Conservation (phyloP, 2,797 vertebrate genomes). For the Coreius guichenoti region DNA sequence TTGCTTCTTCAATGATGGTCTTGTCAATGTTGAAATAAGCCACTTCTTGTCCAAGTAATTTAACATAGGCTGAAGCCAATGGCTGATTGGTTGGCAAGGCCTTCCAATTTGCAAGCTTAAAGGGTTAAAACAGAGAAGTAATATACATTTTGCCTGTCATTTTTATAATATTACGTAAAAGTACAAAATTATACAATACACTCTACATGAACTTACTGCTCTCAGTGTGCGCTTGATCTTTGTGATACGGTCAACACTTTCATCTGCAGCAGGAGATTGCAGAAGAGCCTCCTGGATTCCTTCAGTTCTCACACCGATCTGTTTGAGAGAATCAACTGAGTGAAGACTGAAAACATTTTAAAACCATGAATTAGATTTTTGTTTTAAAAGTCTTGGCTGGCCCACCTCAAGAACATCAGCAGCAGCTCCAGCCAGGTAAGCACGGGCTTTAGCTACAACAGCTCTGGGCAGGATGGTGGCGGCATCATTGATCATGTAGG, state of each 20-base stretch:
- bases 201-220: constrained; percentile 68
- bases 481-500: constrained; percentile 79
- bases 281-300: constrained; percentile 78
- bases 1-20: constrained; percentile 69
- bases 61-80: constrained; percentile 76
- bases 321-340: constrained; percentile 27
- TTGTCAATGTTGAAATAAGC: constrained; percentile 78
- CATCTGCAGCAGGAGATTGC: constrained; percentile 67
- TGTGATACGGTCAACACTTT: constrained; percentile 68
- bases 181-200: neutral
- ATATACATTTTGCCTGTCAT: neutral
- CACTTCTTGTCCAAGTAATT: constrained; percentile 83
- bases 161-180: no score
- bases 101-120: constrained; percentile 81
- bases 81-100: constrained; percentile 69
- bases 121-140: constrained; percentile 24
- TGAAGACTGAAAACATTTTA: neutral
- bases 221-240: constrained; percentile 79
- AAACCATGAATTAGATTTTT: neutral
- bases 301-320: constrained; percentile 80
- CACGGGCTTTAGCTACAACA: constrained; percentile 72
- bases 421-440: constrained; percentile 80
- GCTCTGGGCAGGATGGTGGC: constrained; percentile 75
- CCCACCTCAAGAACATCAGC: constrained; percentile 83
- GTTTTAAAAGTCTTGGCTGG: neutral